phyloP scores from a whole-genome alignment of 2,797 vertebrate species.

The Gymnoscopelus braueri region DNA sequence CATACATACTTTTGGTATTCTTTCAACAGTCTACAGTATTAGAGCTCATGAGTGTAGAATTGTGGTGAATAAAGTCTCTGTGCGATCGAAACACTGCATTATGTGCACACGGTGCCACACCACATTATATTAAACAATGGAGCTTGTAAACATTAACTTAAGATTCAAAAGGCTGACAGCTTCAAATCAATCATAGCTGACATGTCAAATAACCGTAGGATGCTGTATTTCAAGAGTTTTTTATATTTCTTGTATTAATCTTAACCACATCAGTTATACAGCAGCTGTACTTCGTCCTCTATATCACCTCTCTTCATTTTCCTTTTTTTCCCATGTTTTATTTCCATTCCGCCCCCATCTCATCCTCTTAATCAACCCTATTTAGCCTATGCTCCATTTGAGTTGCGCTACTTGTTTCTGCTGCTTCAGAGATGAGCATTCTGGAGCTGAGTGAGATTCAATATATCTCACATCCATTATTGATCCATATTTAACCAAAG shows the following conservation, averaged over 20 bases:
- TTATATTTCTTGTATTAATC: constrained; percentile 18
- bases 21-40: constrained; percentile 4
- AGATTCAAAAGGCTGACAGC: background rate
- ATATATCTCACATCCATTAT: constrained; percentile 69
- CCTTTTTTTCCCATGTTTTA: constrained; percentile 54
- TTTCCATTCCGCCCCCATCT: constrained; percentile 61
- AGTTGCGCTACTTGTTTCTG: constrained; percentile 45
- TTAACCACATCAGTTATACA: constrained; percentile 34
- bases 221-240: constrained; percentile 11
- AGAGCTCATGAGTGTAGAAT: background rate
- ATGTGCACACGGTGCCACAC: background rate
- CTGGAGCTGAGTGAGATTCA: constrained; percentile 55
- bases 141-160: background rate
- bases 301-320: constrained; percentile 23
- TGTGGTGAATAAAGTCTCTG: background rate
- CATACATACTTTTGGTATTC: constrained; percentile 52
- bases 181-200: background rate
- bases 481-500: constrained; percentile 50
- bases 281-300: constrained; percentile 8
- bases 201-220: no score
- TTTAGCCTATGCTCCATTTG: constrained; percentile 65
- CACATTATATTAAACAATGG: background rate
- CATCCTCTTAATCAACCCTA: constrained; percentile 58
- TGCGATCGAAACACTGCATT: background rate
- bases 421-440: constrained; percentile 54